phyloP scores from a whole-genome alignment of 2,797 vertebrate genomes.

The Oreortyx pictus region DNA sequence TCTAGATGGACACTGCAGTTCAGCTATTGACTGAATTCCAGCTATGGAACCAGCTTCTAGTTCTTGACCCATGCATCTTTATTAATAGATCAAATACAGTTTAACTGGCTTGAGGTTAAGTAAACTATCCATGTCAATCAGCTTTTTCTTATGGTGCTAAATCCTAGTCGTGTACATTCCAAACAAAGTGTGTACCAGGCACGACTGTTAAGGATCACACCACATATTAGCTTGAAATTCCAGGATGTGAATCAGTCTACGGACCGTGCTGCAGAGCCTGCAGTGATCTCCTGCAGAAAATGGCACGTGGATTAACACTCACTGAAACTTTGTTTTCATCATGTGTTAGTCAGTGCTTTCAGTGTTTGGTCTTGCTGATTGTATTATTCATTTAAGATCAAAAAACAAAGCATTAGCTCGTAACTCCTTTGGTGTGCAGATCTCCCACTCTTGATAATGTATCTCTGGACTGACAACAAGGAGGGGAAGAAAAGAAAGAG shows the following conservation, averaged over 20 bases:
- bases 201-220: background rate
- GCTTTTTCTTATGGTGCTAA: background rate
- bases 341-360: background rate
- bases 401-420: background rate
- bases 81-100: background rate
- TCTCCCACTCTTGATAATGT: background rate
- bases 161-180: background rate
- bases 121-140: background rate
- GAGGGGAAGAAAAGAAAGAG: background rate
- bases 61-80: background rate
- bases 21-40: background rate
- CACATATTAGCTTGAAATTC: conserved; percentile 5
- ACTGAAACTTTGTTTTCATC: conserved; percentile 3
- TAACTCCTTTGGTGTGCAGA: background rate
- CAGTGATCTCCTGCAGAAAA: background rate
- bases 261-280: background rate
- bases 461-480: background rate
- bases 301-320: background rate
- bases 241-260: conserved; percentile 16
- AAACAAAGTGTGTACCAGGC: background rate
- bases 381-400: background rate
- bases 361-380: background rate
- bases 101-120: background rate
- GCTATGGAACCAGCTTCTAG: background rate
- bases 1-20: background rate